Base-by-base conservation (phyloP, 2,113 vertebrate genomes). In the Trichechus manatus region DNA sequence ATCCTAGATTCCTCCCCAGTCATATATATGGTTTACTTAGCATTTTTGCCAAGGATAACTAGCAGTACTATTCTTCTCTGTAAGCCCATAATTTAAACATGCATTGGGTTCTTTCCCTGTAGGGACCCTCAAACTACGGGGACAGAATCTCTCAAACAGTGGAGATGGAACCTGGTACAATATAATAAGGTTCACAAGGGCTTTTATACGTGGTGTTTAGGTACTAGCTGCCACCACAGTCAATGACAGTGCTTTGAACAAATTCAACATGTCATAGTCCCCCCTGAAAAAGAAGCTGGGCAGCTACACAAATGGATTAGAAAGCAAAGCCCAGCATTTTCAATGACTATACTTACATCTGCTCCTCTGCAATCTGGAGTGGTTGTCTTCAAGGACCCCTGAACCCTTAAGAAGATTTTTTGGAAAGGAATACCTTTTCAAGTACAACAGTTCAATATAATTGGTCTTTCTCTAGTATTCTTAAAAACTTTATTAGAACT, bases 401-500 rank as follows among this genome's bases (percentile, higher is more conserved):
- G 72, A 77, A 42, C 44, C n/a, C 53, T 88, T 87, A 59, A 74
- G 56, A 87, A 50, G 27, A 84, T 20, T 31, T 78, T 68, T n/a
- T 39, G 9, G 56, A 89, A 88, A 81, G 72, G 13, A 50, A 70
- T 61, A 53, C 10, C 23, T 94, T 88, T 80, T 82, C 47, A 94
- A 59, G n/a, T n/a, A 78, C 72, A 82, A 85, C 15, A 50, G 63
- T 29, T 44, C 36, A 78, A 39, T 44, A 68, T 19, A 63, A 81
- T 20, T 72, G 36, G 1, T 63, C 64, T 89, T 72, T n/a, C 39
- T 91, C 70, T 63, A 50, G 64, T 1, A 1, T 39, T 39, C 56
- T 97, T 39, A 77, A 84, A 88, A 56, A 79, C 61, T 44, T 50
- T 13, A 56, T 78, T 85, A 82, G 80, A 36, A 88, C 13, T 92